Conservation (phyloP, 2,888 invertebrate species). For the Nymphalis c-album region DNA sequence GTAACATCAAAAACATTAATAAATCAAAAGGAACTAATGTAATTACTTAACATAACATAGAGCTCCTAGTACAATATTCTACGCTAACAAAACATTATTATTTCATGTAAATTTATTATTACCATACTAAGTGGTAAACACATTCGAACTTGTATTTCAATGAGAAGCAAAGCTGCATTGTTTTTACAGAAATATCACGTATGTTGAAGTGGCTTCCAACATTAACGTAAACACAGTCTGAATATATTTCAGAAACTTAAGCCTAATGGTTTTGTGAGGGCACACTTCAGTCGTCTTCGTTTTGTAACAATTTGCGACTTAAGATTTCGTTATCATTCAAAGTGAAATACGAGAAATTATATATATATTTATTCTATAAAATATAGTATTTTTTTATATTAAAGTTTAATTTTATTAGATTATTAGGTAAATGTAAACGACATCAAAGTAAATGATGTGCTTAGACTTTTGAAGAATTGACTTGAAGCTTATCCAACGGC, state of each 20-base stretch:
- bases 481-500: too few relatives aligned
- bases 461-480: too few relatives aligned
- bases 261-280: conserved; percentile 18
- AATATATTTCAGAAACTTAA: conserved; percentile 24
- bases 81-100: conserved; percentile 13
- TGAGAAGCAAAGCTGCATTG: conserved; percentile 11
- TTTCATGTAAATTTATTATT: conserved; percentile 20
- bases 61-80: neutral
- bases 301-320: conserved; percentile 13
- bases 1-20: too few relatives aligned
- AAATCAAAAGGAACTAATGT: too few relatives aligned
- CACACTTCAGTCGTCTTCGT: conserved; percentile 2
- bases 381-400: too few relatives aligned
- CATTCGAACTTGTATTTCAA: conserved; percentile 12
- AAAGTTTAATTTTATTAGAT: too few relatives aligned
- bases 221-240: conserved; percentile 21
- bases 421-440: too few relatives aligned
- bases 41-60: too few relatives aligned
- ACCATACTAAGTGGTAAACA: conserved; percentile 19
- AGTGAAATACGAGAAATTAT: neutral
- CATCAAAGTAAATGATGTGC: too few relatives aligned
- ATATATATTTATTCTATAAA: too few relatives aligned
- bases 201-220: conserved; percentile 23
- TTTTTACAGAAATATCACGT: conserved; percentile 27
- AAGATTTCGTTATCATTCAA: neutral